Conservation (phyloP, 2,113 vertebrate species). For the Panthera tigris region DNA sequence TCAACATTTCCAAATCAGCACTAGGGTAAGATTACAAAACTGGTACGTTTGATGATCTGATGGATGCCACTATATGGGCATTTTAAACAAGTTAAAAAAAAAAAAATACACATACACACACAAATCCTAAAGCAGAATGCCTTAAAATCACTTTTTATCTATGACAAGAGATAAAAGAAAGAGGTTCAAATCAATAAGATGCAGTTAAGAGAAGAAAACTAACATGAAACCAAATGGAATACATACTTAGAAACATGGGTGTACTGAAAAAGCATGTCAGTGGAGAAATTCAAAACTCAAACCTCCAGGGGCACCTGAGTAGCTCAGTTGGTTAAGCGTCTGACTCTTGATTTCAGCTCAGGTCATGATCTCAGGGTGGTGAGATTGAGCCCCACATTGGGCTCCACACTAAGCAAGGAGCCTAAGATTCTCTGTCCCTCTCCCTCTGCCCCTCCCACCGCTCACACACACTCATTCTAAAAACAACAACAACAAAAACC, state of each 20-base stretch:
- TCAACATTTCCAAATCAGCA: constrained; percentile 4
- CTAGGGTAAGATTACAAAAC: background rate
- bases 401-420: too few species aligned
- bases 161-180: background rate
- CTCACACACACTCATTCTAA: too few species aligned
- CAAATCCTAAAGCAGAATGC: background rate
- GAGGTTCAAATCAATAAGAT: background rate
- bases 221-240: background rate
- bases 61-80: background rate
- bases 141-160: constrained; percentile 31
- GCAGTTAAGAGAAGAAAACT: background rate
- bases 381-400: too few species aligned
- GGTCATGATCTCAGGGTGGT: too few species aligned
- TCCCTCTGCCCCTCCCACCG: too few species aligned
- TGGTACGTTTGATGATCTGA: background rate
- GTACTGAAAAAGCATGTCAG: background rate
- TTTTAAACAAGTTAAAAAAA: constrained; percentile 22
- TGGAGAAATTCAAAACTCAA: constrained; percentile 35
- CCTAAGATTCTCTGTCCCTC: too few species aligned
- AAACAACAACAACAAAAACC: too few species aligned
- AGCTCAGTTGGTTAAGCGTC: too few species aligned
- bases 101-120: background rate
- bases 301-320: background rate
- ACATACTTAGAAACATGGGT: background rate
- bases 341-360: too few species aligned